phyloP scores from a whole-genome alignment of 2,888 invertebrate species.

The Drosophila hamatofila region DNA sequence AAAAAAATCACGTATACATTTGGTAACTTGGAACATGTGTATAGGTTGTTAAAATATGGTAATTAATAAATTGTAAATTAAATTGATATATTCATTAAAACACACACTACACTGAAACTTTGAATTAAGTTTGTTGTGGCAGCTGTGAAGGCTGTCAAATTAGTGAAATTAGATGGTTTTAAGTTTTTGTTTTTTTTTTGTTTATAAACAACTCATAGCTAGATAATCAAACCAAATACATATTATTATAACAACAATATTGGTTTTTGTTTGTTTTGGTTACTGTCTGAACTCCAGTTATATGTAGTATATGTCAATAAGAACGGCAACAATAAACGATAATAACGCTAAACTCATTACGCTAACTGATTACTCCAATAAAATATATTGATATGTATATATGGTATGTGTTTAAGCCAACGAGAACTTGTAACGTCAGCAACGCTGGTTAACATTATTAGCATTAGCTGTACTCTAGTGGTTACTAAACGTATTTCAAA shows the following conservation, averaged over 20 bases:
- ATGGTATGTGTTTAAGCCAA: constrained; percentile 36
- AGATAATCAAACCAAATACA: constrained; percentile 69
- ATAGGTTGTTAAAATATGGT: constrained; percentile 76
- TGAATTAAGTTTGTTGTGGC: constrained; percentile 46
- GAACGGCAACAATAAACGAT: constrained; percentile 66
- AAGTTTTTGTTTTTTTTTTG: constrained; percentile 46
- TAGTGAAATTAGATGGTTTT: constrained; percentile 79
- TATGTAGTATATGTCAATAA: constrained; percentile 34
- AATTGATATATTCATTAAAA: constrained; percentile 59
- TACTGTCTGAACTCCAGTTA: constrained; percentile 75
- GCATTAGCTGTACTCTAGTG: constrained; percentile 59
- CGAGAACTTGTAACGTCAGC: constrained; percentile 54
- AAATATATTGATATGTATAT: constrained; percentile 20
- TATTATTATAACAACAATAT: constrained; percentile 60
- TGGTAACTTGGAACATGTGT: constrained; percentile 80
- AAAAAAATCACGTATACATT: constrained; percentile 52
- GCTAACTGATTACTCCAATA: constrained; percentile 55
- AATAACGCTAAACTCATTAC: constrained; percentile 64
- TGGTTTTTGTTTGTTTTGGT: constrained; percentile 40
- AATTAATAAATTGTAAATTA: constrained; percentile 49
- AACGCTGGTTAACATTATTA: constrained; percentile 70
- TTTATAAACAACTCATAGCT: constrained; percentile 70
- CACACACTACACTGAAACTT: constrained; percentile 82
- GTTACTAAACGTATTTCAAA: constrained; percentile 40
- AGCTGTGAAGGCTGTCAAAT: constrained; percentile 57